phyloP scores from a whole-genome alignment of 1,140 invertebrate genomes.

The Atta texana region DNA sequence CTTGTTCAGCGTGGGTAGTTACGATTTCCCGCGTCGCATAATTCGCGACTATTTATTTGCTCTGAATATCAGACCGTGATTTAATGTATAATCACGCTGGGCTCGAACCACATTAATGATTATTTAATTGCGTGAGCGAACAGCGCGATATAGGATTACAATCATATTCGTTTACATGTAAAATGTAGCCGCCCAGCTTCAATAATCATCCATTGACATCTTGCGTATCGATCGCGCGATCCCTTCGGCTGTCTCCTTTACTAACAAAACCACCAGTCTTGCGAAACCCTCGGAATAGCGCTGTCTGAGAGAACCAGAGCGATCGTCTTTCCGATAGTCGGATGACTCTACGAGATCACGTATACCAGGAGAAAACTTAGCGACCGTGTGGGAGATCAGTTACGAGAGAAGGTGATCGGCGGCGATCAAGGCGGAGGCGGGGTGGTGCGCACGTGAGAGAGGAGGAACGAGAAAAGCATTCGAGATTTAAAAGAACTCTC shows the following conservation, averaged over 20 bases:
- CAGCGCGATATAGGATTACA: constrained; percentile 62
- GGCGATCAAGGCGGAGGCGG: constrained; percentile 50
- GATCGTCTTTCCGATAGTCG: constrained; percentile 61
- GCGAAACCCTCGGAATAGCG: constrained; percentile 39
- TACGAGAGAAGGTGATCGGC: constrained; percentile 25
- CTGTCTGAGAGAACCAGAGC: not conserved
- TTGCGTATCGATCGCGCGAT: constrained; percentile 40
- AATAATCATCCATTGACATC: constrained; percentile 64
- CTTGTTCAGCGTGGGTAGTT: constrained; percentile 62
- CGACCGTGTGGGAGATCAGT: constrained; percentile 58
- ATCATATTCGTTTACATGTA: constrained; percentile 58
- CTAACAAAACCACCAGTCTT: constrained; percentile 57
- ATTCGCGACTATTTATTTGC: constrained; percentile 63
- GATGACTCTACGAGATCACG: constrained; percentile 61
- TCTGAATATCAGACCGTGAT: constrained; percentile 54
- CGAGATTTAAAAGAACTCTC: constrained; percentile 72
- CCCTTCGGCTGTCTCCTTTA: not conserved
- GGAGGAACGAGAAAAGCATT: constrained; percentile 68
- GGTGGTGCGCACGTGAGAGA: constrained; percentile 14
- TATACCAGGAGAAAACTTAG: constrained; percentile 66
- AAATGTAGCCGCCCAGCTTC: constrained; percentile 22
- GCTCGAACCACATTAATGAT: constrained; percentile 48
- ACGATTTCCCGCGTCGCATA: constrained; percentile 63
- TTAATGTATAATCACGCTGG: constrained; percentile 60
- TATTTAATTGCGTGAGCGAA: constrained; percentile 61